phyloP scores from a whole-genome alignment of 1,140 invertebrate species.

The Hormaphis cornu region DNA sequence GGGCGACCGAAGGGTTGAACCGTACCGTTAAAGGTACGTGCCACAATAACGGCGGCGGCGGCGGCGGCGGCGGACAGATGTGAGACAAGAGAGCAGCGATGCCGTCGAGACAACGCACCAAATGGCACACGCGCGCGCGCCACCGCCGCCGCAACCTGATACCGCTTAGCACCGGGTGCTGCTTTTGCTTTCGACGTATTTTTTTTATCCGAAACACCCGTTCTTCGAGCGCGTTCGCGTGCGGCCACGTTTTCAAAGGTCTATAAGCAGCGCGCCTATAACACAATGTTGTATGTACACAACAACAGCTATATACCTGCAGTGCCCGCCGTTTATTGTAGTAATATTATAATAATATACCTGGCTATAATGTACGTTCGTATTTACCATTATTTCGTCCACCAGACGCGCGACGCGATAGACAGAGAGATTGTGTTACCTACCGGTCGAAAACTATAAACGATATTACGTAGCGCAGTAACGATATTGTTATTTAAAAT shows the following conservation, averaged over 20 bases:
- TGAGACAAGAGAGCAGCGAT: slow-evolving; percentile 20
- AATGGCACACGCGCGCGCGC: slow-evolving; percentile 32
- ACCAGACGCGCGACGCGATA: too few relatives aligned
- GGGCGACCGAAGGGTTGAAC: slow-evolving; percentile 19
- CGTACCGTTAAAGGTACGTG: slow-evolving; percentile 23
- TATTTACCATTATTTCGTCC: too few relatives aligned
- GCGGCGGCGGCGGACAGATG: slow-evolving; percentile 27
- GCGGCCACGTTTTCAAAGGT: slow-evolving; percentile 7
- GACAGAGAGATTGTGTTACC: too few relatives aligned
- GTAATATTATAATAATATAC: background rate
- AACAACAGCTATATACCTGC: too few relatives aligned
- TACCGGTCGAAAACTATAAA: too few relatives aligned
- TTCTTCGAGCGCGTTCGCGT: background rate
- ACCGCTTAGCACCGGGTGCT: slow-evolving; percentile 27
- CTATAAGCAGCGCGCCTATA: slow-evolving; percentile 5
- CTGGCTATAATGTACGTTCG: too few relatives aligned
- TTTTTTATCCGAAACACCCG: slow-evolving; percentile 27
- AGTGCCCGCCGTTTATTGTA: background rate
- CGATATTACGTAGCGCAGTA: too few relatives aligned
- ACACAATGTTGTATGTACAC: too few relatives aligned
- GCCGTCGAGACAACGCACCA: slow-evolving; percentile 3
- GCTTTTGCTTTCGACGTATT: slow-evolving; percentile 25
- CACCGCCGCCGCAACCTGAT: slow-evolving; percentile 31
- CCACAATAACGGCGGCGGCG: slow-evolving; percentile 20
- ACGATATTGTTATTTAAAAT: too few relatives aligned